These are phyloP conservation scores for Oreamnos americanus DNA, from an alignment of 2,113 vertebrate species.

Conservation along the genomic window DNA sequence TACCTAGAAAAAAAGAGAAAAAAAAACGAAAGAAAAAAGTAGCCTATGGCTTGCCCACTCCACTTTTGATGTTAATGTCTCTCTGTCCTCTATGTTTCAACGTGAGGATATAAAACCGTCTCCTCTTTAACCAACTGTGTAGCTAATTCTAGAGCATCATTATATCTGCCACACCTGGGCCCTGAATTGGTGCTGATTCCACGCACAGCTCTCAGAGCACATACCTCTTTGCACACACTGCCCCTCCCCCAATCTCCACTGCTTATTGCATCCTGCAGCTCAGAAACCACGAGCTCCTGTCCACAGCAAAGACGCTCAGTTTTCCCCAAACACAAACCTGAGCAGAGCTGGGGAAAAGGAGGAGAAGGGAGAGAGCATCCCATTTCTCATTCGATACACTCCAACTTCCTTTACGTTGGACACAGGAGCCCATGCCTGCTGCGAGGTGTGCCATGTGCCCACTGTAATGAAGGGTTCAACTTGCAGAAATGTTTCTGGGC, in stretches of 20 bases:
- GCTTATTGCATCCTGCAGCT: background rate
- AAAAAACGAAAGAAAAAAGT: background rate
- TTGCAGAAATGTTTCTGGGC: background rate
- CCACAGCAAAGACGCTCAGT: background rate
- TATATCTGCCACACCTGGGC: background rate
- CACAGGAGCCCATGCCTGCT: background rate
- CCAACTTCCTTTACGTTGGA: background rate
- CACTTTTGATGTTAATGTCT: background rate
- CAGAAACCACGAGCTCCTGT: background rate
- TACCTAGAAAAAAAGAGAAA: background rate
- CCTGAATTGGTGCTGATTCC: background rate
- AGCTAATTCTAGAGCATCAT: background rate
- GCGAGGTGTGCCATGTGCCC: background rate
- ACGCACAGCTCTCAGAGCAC: rapidly evolving
- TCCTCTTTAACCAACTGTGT: background rate
- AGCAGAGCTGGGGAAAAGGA: background rate
- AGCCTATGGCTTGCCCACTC: background rate
- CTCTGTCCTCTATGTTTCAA: background rate
- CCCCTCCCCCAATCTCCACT: background rate
- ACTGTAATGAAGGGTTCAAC: too few species aligned
- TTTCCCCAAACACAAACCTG: background rate
- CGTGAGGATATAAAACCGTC: background rate
- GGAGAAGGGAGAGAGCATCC: background rate
- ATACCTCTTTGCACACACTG: too few species aligned
- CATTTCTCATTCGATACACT: background rate